These are phyloP conservation scores for Lycopodina hypogea DNA, from an alignment of 37 sponge, comb jelly and placozoan genomes.

Conservation along the genomic window DNA sequence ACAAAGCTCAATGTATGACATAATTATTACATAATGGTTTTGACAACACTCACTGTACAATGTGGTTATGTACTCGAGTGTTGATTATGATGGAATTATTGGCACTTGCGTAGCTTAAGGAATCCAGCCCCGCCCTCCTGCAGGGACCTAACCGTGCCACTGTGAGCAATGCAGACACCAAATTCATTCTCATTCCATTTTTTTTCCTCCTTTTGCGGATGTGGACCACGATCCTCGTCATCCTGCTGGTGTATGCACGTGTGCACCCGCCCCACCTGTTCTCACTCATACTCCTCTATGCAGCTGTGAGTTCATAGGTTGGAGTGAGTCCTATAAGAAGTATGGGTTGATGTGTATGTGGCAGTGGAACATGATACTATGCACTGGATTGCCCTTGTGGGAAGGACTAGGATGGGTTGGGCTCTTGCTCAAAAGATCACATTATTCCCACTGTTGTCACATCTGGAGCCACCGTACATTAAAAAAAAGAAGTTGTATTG, in stretches of 20 bases:
- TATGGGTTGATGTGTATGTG: no score
- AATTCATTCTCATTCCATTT: conserved; percentile 61
- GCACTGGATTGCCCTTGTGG: no score
- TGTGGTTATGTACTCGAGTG: not conserved
- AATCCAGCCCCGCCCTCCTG: not conserved
- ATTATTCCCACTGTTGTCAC: no score
- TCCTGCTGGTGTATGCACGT: conserved; percentile 24
- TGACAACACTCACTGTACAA: no score
- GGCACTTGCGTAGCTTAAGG: not conserved
- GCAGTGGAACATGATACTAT: no score
- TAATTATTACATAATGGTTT: no score
- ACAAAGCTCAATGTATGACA: no score
- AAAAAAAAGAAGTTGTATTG: no score
- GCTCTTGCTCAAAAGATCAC: no score
- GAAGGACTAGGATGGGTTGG: no score
- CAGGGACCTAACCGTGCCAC: conserved; percentile 8
- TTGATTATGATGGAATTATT: not conserved
- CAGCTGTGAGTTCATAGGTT: conserved; percentile 14
- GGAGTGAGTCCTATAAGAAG: no score
- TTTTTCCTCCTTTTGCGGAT: conserved; percentile 52
- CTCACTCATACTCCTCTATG: conserved; percentile 23
- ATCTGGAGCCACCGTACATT: no score
- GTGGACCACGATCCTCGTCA: conserved; percentile 31
- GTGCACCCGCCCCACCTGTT: conserved; percentile 4
- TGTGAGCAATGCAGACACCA: conserved; percentile 36